Conservation (phyloP, 1,140 invertebrate genomes). For the Diplogasteroides magnus region DNA sequence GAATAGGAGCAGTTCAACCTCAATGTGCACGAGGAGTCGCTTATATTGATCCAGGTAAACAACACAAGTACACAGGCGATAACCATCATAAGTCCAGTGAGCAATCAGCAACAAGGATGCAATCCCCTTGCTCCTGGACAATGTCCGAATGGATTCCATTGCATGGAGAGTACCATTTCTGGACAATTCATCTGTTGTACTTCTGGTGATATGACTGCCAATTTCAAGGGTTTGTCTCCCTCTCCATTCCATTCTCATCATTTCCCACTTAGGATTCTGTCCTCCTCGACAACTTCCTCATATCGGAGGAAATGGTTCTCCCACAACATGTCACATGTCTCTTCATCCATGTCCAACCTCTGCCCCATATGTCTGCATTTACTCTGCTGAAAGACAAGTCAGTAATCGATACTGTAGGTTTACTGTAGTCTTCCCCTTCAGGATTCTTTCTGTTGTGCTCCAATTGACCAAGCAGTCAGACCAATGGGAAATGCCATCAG, state of each 20-base stretch:
- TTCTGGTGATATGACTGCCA: slow-evolving; percentile 19
- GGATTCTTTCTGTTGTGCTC: slow-evolving; percentile 52
- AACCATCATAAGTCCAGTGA: slow-evolving; percentile 13
- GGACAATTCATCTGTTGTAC: slow-evolving; percentile 34
- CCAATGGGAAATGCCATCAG: neutral
- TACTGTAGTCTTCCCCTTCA: slow-evolving; percentile 10
- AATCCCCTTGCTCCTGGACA: slow-evolving; percentile 15
- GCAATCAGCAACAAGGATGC: slow-evolving; percentile 20
- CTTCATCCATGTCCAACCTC: slow-evolving; percentile 47
- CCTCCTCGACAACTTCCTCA: slow-evolving; percentile 50
- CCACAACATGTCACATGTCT: slow-evolving; percentile 51
- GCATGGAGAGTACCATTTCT: slow-evolving; percentile 19
- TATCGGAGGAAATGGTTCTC: slow-evolving; percentile 32
- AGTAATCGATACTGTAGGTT: too few relatives aligned
- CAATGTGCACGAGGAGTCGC: slow-evolving; percentile 48
- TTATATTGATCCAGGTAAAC: slow-evolving; percentile 42
- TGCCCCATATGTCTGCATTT: slow-evolving; percentile 51
- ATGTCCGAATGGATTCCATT: slow-evolving; percentile 30
- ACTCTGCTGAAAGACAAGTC: slow-evolving; percentile 50
- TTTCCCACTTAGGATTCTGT: slow-evolving; percentile 36
- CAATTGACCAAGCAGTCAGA: slow-evolving; percentile 40
- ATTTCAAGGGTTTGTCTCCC: slow-evolving; percentile 15
- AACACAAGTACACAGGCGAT: neutral
- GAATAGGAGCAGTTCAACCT: slow-evolving; percentile 35
- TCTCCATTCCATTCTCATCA: neutral